Conservation (phyloP, 1,140 invertebrate species). For the Popillia japonica region DNA sequence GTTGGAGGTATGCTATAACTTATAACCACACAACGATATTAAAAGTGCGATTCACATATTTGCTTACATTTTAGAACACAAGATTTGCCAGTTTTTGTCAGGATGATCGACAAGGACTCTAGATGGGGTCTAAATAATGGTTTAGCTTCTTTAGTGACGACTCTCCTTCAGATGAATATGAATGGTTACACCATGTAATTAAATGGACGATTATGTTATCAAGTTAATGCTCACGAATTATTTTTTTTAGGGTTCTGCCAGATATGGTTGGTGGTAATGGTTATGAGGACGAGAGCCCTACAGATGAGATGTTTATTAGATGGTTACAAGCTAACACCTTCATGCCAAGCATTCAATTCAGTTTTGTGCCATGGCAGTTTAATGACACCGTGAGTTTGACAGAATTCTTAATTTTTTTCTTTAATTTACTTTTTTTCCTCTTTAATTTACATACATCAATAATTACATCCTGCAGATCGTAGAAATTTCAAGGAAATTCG, state of each 20-base stretch:
- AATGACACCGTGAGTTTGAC: no score
- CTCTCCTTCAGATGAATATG: conserved; percentile 80
- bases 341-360: conserved; percentile 89
- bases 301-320: conserved; percentile 85
- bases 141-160: conserved; percentile 79
- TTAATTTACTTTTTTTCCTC: no score
- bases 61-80: conserved; percentile 68
- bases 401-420: no score
- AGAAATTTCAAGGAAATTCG: conserved; percentile 71
- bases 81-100: conserved; percentile 80
- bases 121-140: conserved; percentile 84
- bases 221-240: no score
- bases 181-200: conserved; percentile 80
- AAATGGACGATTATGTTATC: no score
- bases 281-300: conserved; percentile 69
- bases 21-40: no score
- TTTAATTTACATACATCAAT: conserved; percentile 12
- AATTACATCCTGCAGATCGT: conserved; percentile 49
- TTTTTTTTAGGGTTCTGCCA: conserved; percentile 70
- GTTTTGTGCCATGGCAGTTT: conserved; percentile 86
- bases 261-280: conserved; percentile 95
- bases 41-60: no score
- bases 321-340: conserved; percentile 90
- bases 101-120: conserved; percentile 89
- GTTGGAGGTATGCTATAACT: conserved; percentile 62